Evolutionary conservation across 2,888 invertebrate species (phyloP), one percentile per base, ranked within the genome.

Genomic region (Aproaerema taeniolella): DNA sequence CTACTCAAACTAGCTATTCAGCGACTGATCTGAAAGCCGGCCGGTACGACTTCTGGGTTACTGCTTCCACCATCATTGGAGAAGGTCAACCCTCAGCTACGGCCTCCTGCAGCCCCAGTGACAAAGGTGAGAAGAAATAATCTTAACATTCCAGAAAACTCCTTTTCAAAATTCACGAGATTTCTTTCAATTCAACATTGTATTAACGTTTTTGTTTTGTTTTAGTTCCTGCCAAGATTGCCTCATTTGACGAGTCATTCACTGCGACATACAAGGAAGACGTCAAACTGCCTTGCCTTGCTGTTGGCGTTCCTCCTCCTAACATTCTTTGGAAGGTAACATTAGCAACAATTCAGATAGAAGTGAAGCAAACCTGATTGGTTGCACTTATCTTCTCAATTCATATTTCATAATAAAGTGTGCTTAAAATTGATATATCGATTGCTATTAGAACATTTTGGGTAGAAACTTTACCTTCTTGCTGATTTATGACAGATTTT

Each of bases 1-100:
- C 95, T 11, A 92, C 93, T 52, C 93, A 95, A 82, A 91, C 96
- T 68, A 96, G 94, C 63, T 95, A 93, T 69, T 95, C 96, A 62
- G 94, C 96, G 9, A 92, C 92, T 15, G 94, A 93, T 52, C 79
- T 98, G 57, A 94, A 94, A 64, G 92, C 93, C 50, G 91, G 93
- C 47, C 92, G 94, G 42, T 97, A 96, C 67, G 95, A 96, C 75
- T 97, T 97, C 83, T 96, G 96, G 94, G 96, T 97, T 0, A 96
- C 96, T 2, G 97, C 97, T 28, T 95, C 94, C 46, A 98, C 97
- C 0, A 94, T 94, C 53, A 96, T 97, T 64, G 97, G 97, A 1
- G 97, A 97, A 88, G 97, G 98, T 29, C 94, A 95, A 70, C 91
- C 93, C 41, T 97, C 97, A 41, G 94, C 94, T 61, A 93, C 93